Evolutionary conservation across 2,888 invertebrate species (phyloP).

Genomic region (Carcina quercana): DNA sequence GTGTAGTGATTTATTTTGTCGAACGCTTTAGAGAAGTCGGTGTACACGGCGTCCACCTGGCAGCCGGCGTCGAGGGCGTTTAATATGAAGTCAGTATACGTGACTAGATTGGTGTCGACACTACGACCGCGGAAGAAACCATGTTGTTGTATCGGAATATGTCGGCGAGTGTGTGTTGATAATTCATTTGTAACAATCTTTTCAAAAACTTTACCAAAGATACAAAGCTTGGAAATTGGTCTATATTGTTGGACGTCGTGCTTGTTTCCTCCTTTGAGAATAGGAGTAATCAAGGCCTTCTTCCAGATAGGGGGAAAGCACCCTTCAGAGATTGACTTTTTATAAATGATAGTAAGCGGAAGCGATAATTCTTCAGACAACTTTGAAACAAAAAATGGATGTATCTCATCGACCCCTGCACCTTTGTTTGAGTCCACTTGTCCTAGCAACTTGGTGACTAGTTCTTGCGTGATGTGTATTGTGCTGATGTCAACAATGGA

Average conservation of each 20-base stretch:
- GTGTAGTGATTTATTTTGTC: constrained; percentile 8
- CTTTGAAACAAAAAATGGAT: constrained; percentile 1
- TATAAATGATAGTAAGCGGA: neutral
- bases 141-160: constrained; percentile 10
- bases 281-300: constrained; percentile 13
- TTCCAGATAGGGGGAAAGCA: constrained; percentile 9
- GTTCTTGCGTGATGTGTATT: neutral
- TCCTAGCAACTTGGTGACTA: neutral
- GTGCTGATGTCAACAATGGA: no score
- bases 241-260: constrained; percentile 11
- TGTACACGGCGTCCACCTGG: constrained; percentile 4
- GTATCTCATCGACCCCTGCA: constrained; percentile 8
- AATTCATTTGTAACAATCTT: constrained; percentile 13
- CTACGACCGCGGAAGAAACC: constrained; percentile 11
- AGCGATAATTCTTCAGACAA: neutral
- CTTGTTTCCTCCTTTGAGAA: constrained; percentile 12
- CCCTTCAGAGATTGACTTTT: neutral
- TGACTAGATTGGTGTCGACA: constrained; percentile 12
- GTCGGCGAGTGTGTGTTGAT: constrained; percentile 1
- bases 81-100: constrained; percentile 7
- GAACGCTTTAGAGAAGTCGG: neutral
- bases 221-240: constrained; percentile 15
- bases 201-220: constrained; percentile 16
- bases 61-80: constrained; percentile 8
- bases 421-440: constrained; percentile 5